Conservation (phyloP, 2,888 invertebrate genomes). For the Cosmia trapezina region DNA sequence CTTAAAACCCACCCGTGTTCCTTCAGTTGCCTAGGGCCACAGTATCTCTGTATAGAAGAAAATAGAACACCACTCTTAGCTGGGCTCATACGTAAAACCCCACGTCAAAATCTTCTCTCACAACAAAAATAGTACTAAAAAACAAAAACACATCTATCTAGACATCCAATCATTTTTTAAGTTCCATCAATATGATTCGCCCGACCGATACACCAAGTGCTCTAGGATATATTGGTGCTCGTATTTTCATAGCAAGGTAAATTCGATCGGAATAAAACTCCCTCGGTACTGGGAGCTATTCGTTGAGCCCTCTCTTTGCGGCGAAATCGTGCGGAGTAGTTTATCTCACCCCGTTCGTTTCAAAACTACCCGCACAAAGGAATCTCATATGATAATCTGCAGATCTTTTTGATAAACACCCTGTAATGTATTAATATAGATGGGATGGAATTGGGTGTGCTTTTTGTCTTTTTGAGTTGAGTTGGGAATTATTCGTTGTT, state of each 20-base stretch:
- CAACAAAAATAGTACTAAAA: slow-evolving; percentile 10
- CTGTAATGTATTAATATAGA: slow-evolving; percentile 61
- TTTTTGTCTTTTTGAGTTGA: slow-evolving; percentile 28
- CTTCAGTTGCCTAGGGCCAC: no score
- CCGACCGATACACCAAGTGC: slow-evolving; percentile 63
- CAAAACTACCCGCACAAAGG: slow-evolving; percentile 79
- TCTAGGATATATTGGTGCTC: slow-evolving; percentile 67
- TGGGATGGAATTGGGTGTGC: slow-evolving; percentile 4
- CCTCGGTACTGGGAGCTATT: slow-evolving; percentile 74
- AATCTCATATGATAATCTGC: slow-evolving; percentile 85
- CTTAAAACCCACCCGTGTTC: no score
- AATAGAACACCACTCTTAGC: not conserved
- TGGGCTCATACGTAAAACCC: not conserved
- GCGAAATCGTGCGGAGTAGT: slow-evolving; percentile 87
- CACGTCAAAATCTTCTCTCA: not conserved
- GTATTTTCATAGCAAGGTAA: slow-evolving; percentile 81
- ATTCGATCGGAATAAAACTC: slow-evolving; percentile 88
- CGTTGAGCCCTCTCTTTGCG: slow-evolving; percentile 88
- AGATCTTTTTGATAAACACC: slow-evolving; percentile 75
- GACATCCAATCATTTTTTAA: slow-evolving; percentile 60
- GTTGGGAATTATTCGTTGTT: not conserved
- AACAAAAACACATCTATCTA: slow-evolving; percentile 25
- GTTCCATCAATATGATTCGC: slow-evolving; percentile 62
- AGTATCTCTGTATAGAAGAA: not conserved
- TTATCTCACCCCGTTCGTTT: slow-evolving; percentile 83